A percentile compares a stretch with the other conserved stretches of the same genome.
Evolutionary conservation across 2,888 invertebrate genomes (phyloP).

Genomic region (Drepana falcataria): DNA sequence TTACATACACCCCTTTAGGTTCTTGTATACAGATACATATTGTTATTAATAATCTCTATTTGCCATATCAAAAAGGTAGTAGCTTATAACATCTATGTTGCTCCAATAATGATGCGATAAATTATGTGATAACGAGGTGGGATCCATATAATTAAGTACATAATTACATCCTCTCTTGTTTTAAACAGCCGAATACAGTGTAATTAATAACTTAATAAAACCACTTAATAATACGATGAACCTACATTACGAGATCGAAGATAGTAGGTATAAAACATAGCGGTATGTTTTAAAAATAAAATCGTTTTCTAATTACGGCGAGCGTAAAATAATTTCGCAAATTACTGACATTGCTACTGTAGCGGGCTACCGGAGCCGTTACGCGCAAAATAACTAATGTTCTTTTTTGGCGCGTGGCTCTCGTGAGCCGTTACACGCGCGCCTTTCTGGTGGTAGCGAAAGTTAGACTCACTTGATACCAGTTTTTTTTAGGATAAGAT

Average conservation of each 20-base stretch:
- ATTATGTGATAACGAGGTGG: too few relatives aligned
- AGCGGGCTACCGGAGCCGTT: conserved; percentile 67
- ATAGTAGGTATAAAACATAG: neutral
- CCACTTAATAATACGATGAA: neutral
- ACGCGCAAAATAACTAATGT: conserved; percentile 67
- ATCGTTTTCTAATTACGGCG: conserved; percentile 26
- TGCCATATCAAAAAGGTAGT: too few relatives aligned
- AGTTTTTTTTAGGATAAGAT: conserved; percentile 42
- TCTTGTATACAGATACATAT: too few relatives aligned
- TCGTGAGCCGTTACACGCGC: conserved; percentile 64
- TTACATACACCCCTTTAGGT: too few relatives aligned
- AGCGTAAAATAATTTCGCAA: conserved; percentile 30
- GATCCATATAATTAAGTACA: neutral
- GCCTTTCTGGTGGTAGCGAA: conserved; percentile 64
- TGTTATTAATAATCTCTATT: too few relatives aligned
- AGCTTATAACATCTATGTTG: too few relatives aligned
- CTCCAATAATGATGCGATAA: too few relatives aligned
- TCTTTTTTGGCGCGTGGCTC: conserved; percentile 72
- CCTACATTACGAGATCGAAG: neutral
- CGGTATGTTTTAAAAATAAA: conserved; percentile 11
- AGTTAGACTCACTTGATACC: conserved; percentile 61
- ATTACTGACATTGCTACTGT: conserved; percentile 22
- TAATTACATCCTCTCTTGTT: neutral
- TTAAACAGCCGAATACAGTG: neutral
- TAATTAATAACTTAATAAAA: neutral